Conservation (phyloP, 2,113 vertebrate species). For the Sminthopsis crassicaudata region DNA sequence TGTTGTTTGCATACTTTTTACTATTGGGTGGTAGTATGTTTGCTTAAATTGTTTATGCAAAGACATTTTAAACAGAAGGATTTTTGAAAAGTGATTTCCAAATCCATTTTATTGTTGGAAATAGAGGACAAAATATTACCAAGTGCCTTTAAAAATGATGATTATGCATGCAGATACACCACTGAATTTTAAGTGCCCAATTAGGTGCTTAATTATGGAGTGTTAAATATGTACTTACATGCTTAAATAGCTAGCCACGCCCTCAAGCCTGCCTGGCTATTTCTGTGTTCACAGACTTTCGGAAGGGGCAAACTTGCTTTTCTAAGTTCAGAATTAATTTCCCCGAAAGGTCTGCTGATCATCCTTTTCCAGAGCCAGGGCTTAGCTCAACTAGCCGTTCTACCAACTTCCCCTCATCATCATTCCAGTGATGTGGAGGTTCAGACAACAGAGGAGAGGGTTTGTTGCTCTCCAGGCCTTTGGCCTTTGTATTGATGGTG, state of each 20-base stretch:
- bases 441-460: neutral
- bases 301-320: neutral
- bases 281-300: neutral
- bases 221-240: neutral
- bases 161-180: neutral
- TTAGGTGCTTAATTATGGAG: neutral
- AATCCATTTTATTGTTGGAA: neutral
- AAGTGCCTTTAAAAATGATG: slow-evolving; percentile 24
- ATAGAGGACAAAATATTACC: neutral
- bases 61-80: slow-evolving; percentile 9
- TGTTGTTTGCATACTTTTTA: neutral
- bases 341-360: neutral
- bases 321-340: neutral
- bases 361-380: neutral
- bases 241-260: neutral
- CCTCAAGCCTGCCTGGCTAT: neutral
- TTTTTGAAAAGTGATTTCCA: slow-evolving; percentile 26
- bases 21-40: neutral
- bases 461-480: neutral
- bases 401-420: neutral
- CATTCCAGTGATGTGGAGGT: neutral
- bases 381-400: neutral
- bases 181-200: neutral
- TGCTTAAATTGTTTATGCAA: slow-evolving; percentile 18
- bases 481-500: neutral